phyloP scores from a whole-genome alignment of 30 jellyfish, hydroid and myxozoan genomes.

The Turritopsis dohrnii region DNA sequence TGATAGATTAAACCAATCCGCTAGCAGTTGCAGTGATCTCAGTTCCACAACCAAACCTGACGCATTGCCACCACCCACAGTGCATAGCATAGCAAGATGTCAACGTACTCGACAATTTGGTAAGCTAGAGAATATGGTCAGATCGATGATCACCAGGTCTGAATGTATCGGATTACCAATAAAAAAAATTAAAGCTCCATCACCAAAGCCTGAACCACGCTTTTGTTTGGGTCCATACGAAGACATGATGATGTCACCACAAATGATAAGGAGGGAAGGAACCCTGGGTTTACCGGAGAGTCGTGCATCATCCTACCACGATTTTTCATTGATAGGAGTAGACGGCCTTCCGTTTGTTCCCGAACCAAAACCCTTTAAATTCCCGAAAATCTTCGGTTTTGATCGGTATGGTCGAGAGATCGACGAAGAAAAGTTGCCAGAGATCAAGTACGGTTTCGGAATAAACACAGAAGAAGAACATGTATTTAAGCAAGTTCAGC shows the following conservation, averaged over 20 bases:
- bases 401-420: neutral
- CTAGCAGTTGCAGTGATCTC: neutral
- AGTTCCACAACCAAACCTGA: neutral
- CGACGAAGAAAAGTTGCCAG: neutral
- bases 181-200: neutral
- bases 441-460: neutral
- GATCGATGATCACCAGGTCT: neutral
- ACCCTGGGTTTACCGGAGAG: constrained; percentile 4
- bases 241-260: neutral
- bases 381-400: neutral
- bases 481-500: neutral
- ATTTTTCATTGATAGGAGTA: neutral
- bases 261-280: neutral
- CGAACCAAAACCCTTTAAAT: neutral
- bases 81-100: neutral
- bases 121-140: neutral
- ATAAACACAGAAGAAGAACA: neutral
- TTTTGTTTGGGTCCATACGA: neutral
- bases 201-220: constrained; percentile 6
- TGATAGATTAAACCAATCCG: neutral
- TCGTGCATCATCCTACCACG: neutral
- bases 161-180: neutral
- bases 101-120: neutral
- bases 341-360: neutral
- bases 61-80: neutral